A percentile compares a stretch with the other conserved stretches of the same genome.
Conservation (phyloP, 2,797 vertebrate genomes). For the Esox lucius region DNA sequence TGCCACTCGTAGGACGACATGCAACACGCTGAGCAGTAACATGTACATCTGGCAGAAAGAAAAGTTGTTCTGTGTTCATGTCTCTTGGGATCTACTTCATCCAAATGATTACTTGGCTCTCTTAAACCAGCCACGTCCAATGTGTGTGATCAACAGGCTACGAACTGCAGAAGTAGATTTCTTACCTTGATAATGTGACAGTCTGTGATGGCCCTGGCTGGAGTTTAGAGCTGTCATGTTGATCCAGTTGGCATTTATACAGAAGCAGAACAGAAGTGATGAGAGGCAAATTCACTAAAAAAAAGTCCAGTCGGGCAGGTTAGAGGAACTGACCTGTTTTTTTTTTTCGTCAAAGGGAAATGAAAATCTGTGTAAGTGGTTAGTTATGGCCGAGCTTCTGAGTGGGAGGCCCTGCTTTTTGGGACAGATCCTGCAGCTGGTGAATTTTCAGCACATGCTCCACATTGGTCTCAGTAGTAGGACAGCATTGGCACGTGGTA, state of each 20-base stretch:
- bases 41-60: constrained; percentile 53
- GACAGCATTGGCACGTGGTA: no score
- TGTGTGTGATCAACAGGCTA: not conserved
- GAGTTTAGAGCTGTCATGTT: not conserved
- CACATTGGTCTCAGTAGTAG: no score
- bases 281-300: not conserved
- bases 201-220: not conserved
- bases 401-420: not conserved
- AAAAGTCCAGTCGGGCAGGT: not conserved
- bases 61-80: not conserved
- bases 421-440: no score
- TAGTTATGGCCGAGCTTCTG: not conserved
- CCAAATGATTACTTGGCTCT: not conserved
- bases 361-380: not conserved
- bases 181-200: constrained; percentile 49
- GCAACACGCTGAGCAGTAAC: constrained; percentile 42
- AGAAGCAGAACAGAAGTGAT: constrained; percentile 38
- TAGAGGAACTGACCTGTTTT: not conserved
- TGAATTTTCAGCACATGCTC: no score
- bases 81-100: not conserved
- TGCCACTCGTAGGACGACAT: not conserved
- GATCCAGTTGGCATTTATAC: constrained; percentile 48
- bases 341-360: not conserved
- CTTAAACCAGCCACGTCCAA: not conserved
- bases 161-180: not conserved